phyloP scores from a whole-genome alignment of 2,113 vertebrate genomes.

The Zosterops hypoxanthus region DNA sequence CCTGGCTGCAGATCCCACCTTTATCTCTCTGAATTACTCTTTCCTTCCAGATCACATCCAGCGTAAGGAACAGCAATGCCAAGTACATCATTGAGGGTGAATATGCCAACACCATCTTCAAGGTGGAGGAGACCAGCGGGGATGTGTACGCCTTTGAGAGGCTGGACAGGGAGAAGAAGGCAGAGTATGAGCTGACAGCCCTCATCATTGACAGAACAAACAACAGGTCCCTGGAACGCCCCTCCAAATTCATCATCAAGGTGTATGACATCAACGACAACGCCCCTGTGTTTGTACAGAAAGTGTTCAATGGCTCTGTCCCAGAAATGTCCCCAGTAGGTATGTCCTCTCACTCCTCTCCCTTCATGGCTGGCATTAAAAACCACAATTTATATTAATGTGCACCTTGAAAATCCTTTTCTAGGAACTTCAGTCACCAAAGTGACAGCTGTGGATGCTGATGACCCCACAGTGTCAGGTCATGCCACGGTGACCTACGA shows the following conservation, averaged over 20 bases:
- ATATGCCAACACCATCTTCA: constrained; percentile 81
- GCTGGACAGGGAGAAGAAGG: constrained; percentile 88
- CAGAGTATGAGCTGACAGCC: constrained; percentile 80
- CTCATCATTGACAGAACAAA: constrained; percentile 76
- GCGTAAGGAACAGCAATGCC: constrained; percentile 37
- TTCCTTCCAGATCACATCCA: constrained; percentile 85
- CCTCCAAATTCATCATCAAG: constrained; percentile 83
- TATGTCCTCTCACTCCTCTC: constrained; percentile 42
- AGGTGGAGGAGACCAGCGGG: constrained; percentile 78
- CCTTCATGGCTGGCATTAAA: neutral
- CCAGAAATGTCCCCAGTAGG: constrained; percentile 84
- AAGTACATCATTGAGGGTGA: constrained; percentile 84
- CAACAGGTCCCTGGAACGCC: constrained; percentile 71
- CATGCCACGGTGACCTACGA: constrained; percentile 84
- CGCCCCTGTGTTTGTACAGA: constrained; percentile 78
- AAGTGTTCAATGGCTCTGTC: constrained; percentile 81
- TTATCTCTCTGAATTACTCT: neutral
- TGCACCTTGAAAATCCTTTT: neutral
- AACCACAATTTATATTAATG: neutral
- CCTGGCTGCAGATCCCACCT: neutral
- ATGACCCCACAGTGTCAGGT: constrained; percentile 85
- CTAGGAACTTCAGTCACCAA: constrained; percentile 82
- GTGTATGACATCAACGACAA: constrained; percentile 93
- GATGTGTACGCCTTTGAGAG: constrained; percentile 80
- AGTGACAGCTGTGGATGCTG: constrained; percentile 86